Percentiles rank a stretch among this genome's conserved stretches.
These are phyloP conservation scores for Mamestra brassicae DNA, from an alignment of 2,888 invertebrate genomes.

Conservation along the genomic window DNA sequence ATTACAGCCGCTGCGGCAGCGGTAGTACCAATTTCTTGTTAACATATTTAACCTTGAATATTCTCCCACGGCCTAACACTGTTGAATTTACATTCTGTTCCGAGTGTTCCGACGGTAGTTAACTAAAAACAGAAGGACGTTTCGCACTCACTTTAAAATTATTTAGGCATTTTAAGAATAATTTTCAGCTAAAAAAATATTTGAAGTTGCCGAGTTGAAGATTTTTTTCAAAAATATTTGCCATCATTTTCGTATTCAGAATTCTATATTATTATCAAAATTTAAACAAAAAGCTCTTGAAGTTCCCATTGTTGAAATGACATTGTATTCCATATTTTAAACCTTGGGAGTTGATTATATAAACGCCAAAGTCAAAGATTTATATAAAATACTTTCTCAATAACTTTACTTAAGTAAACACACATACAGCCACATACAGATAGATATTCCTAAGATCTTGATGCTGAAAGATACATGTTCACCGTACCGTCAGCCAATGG, in stretches of 20 bases:
- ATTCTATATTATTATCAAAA: neutral
- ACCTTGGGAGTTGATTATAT: no score
- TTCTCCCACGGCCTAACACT: conserved; percentile 62
- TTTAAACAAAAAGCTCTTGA: neutral
- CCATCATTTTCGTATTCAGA: neutral
- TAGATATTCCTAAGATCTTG: no score
- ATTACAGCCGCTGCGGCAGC: conserved; percentile 1
- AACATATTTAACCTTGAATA: conserved; percentile 61
- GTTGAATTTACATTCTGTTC: conserved; percentile 59
- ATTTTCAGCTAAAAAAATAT: neutral
- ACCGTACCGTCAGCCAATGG: no score
- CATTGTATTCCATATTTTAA: no score
- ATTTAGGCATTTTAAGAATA: neutral
- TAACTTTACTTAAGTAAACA: no score
- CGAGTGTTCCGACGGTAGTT: conserved; percentile 50
- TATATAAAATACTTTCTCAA: no score
- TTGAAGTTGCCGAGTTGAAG: no score
- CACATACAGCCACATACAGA: no score
- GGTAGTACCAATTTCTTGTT: conserved; percentile 53
- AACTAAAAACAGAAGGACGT: conserved; percentile 58
- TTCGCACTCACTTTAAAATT: conserved; percentile 30
- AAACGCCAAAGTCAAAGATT: no score
- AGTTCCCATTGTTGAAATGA: no score
- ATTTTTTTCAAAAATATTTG: neutral
- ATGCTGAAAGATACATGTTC: no score